Evolutionary conservation across 2,888 invertebrate species (phyloP).

Genomic region (Crocallis elinguaria): DNA sequence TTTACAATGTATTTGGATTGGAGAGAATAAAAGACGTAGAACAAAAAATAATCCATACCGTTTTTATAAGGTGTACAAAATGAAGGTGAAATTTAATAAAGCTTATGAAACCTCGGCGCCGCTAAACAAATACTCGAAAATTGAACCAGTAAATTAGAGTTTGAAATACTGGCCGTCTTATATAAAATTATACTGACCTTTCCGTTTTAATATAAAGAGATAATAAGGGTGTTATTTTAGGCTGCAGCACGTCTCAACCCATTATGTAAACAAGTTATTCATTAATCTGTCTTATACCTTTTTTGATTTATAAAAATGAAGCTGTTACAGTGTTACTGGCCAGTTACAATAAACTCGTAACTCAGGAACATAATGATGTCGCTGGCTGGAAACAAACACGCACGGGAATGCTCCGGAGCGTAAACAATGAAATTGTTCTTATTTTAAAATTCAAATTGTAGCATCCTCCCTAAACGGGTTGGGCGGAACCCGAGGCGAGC

Average conservation of each 20-base stretch:
- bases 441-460: slow-evolving; percentile 59
- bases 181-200: slow-evolving; percentile 33
- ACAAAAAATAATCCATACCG: background rate
- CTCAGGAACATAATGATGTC: slow-evolving; percentile 19
- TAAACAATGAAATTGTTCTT: slow-evolving; percentile 47
- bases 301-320: background rate
- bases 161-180: slow-evolving; percentile 38
- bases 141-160: slow-evolving; percentile 43
- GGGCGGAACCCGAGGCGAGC: slow-evolving; percentile 45
- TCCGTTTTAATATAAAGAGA: slow-evolving; percentile 26
- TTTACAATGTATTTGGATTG: too few relatives aligned
- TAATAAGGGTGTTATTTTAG: background rate
- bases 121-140: slow-evolving; percentile 43
- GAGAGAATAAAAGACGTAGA: too few relatives aligned
- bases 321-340: background rate
- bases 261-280: background rate
- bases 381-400: slow-evolving; percentile 27
- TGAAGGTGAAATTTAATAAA: slow-evolving; percentile 57
- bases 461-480: slow-evolving; percentile 45
- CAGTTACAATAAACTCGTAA: slow-evolving; percentile 6
- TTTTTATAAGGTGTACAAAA: background rate
- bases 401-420: slow-evolving; percentile 27
- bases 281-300: background rate
- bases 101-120: slow-evolving; percentile 45
- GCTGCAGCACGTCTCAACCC: background rate